Percentiles rank a stretch among this genome's conserved stretches.
These are phyloP conservation scores for Catonia carolina DNA, from an alignment of 2,888 invertebrate genomes.

Conservation along the genomic window DNA sequence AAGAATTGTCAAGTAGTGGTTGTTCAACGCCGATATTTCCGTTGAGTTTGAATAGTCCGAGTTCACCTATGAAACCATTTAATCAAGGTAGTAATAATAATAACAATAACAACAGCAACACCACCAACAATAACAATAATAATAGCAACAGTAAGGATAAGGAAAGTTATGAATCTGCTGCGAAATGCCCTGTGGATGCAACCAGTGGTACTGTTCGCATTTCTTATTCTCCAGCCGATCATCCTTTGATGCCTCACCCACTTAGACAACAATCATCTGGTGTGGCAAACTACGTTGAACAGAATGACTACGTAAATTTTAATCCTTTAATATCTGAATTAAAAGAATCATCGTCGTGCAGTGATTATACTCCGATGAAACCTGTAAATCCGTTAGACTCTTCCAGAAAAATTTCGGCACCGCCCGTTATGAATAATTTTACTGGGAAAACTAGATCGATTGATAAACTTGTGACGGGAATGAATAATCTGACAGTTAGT, in stretches of 20 bases:
- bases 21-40: constrained; percentile 57
- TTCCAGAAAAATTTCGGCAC: constrained; percentile 32
- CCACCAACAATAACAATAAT: too few species aligned
- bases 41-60: constrained; percentile 59
- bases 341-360: constrained; percentile 17
- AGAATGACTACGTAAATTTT: constrained; percentile 39
- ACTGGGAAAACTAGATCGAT: not conserved
- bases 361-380: constrained; percentile 34
- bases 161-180: constrained; percentile 32
- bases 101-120: too few species aligned
- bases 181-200: constrained; percentile 41
- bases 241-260: not conserved
- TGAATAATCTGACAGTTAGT: not conserved
- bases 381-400: constrained; percentile 20
- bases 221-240: constrained; percentile 9
- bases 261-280: not conserved
- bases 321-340: constrained; percentile 16
- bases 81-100: constrained; percentile 31
- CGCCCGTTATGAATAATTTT: constrained; percentile 2
- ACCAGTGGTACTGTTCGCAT: constrained; percentile 36
- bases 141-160: too few species aligned
- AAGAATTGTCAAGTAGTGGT: constrained; percentile 38
- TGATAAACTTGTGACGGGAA: not conserved
- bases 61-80: constrained; percentile 52
- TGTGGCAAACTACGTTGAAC: constrained; percentile 3